Conservation (phyloP, 2,113 vertebrate species). For the Pygoscelis antarcticus region DNA sequence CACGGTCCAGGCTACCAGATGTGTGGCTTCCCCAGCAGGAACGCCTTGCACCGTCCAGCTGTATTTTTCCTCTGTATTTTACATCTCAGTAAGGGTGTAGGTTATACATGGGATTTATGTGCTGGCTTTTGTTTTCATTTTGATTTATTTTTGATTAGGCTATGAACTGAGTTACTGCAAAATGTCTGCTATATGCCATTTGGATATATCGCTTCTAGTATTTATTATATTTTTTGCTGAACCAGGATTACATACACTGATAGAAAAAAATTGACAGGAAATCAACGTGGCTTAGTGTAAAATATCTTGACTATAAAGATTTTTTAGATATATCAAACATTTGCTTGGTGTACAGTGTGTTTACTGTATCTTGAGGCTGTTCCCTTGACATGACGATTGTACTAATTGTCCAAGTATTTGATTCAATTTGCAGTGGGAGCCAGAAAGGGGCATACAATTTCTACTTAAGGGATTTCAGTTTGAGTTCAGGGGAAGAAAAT, state of each 20-base stretch:
- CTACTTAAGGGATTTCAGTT: background rate
- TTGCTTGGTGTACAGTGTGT: background rate
- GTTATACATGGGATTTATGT: slow-evolving; percentile 28
- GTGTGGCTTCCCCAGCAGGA: background rate
- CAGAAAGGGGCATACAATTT: background rate
- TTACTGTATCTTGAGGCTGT: background rate
- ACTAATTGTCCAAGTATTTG: slow-evolving; percentile 43
- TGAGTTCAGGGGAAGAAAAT: background rate
- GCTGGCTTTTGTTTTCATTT: slow-evolving; percentile 62
- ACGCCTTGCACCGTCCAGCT: background rate
- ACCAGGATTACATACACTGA: slow-evolving; percentile 22
- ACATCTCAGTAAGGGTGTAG: slow-evolving; percentile 8
- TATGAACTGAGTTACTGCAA: slow-evolving; percentile 46
- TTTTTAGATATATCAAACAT: slow-evolving; percentile 42
- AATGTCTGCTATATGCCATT: slow-evolving; percentile 49
- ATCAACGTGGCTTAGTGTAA: slow-evolving; percentile 51
- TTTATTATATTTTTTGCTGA: slow-evolving; percentile 67
- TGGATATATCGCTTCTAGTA: slow-evolving; percentile 51
- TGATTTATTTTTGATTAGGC: slow-evolving; percentile 66
- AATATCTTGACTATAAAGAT: slow-evolving; percentile 59
- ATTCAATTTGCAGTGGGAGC: slow-evolving; percentile 44
- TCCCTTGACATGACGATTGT: slow-evolving; percentile 4
- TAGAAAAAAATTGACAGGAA: slow-evolving; percentile 62
- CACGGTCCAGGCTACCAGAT: background rate
- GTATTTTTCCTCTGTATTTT: background rate